Percentiles rank a stretch among this genome's conserved stretches.
phyloP scores from a whole-genome alignment of 2,113 vertebrate genomes.

The Onychorhynchus coronatus region DNA sequence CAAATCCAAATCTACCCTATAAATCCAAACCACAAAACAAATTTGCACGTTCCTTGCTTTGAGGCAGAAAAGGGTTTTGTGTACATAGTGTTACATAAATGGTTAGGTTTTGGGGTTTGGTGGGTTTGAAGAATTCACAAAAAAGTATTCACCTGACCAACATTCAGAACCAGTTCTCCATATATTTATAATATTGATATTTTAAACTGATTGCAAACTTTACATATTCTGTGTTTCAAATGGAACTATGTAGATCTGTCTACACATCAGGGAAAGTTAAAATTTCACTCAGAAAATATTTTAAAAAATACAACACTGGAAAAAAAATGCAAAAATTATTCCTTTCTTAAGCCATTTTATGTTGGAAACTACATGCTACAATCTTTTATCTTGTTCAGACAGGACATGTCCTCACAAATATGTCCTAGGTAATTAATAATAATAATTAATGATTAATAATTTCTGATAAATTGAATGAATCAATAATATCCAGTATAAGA shows the following conservation, averaged over 20 bases:
- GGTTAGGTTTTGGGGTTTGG: background rate
- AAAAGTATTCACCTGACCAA: background rate
- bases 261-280: background rate
- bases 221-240: background rate
- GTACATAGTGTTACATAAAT: background rate
- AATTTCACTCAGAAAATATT: background rate
- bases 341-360: background rate
- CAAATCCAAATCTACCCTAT: background rate
- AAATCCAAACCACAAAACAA: background rate
- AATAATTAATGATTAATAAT: too few relatives aligned
- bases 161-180: background rate
- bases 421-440: too few relatives aligned
- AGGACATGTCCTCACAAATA: background rate
- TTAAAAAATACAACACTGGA: background rate
- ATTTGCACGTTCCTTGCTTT: background rate
- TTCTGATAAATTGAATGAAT: background rate
- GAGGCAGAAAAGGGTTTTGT: background rate
- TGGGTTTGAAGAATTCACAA: background rate
- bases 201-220: background rate
- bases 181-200: background rate
- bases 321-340: background rate
- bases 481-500: background rate
- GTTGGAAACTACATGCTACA: background rate
- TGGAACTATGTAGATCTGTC: background rate
- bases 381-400: background rate